Evolutionary conservation across 2,888 invertebrate species (phyloP).

Genomic region (Cosmia trapezina): DNA sequence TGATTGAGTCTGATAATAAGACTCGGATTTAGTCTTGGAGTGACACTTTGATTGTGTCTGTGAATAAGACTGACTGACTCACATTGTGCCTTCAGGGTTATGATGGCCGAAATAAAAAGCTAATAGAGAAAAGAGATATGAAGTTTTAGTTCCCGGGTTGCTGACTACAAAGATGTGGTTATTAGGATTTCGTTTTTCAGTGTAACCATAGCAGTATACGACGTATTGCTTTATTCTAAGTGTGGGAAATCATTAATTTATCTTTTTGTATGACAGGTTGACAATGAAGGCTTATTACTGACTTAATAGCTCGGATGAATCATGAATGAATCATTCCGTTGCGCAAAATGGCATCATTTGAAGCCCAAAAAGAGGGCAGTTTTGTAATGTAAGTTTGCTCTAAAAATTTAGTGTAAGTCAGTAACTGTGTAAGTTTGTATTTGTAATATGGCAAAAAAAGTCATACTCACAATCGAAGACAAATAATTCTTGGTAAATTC

Average conservation of each 20-base stretch:
- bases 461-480: constrained; percentile 89
- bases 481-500: constrained; percentile 96
- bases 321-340: constrained; percentile 44
- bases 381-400: background rate
- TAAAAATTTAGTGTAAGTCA: too few relatives aligned
- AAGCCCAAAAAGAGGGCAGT: too few relatives aligned
- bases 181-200: background rate
- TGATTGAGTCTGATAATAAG: too few relatives aligned
- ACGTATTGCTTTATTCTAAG: constrained; percentile 27
- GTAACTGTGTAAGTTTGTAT: too few relatives aligned
- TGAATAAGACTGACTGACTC: too few relatives aligned
- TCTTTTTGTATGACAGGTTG: constrained; percentile 29
- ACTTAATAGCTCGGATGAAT: constrained; percentile 45
- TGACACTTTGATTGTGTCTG: too few relatives aligned
- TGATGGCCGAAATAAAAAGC: background rate
- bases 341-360: background rate
- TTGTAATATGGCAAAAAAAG: background rate
- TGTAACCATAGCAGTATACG: background rate
- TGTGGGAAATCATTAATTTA: constrained; percentile 59
- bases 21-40: too few relatives aligned
- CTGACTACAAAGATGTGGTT: background rate
- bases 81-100: background rate
- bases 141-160: background rate
- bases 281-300: constrained; percentile 52
- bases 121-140: too few relatives aligned